These are phyloP conservation scores for Oncorhynchus nerka DNA, from an alignment of 2,113 vertebrate species.

Conservation along the genomic window DNA sequence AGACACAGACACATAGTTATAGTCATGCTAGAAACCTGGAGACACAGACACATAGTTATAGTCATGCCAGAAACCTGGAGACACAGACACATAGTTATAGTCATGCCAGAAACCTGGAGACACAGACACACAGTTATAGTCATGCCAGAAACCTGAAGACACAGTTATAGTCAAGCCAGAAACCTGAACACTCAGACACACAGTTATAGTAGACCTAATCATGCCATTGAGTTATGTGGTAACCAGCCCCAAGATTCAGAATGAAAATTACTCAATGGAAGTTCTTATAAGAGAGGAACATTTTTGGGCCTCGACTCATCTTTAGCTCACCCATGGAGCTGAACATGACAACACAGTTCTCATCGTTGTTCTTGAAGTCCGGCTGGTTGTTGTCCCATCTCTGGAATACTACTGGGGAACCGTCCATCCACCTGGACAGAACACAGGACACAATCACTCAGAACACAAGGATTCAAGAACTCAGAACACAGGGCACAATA, in stretches of 20 bases:
- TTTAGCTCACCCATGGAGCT: conserved; percentile 77
- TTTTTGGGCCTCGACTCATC: background rate
- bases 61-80: too few relatives aligned
- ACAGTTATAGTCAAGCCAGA: too few relatives aligned
- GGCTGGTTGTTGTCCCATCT: conserved; percentile 89
- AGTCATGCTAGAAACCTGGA: too few relatives aligned
- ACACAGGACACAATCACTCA: conserved; percentile 28
- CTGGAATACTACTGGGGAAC: conserved; percentile 74
- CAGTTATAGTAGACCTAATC: background rate
- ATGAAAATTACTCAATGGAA: background rate
- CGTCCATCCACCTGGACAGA: conserved; percentile 87
- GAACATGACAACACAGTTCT: conserved; percentile 85
- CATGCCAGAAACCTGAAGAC: too few relatives aligned
- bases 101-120: too few relatives aligned
- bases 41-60: too few relatives aligned
- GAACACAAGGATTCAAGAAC: too few relatives aligned
- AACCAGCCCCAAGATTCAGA: background rate
- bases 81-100: too few relatives aligned
- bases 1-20: too few relatives aligned
- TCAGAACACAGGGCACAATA: too few relatives aligned
- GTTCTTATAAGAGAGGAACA: background rate
- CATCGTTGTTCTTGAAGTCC: conserved; percentile 79
- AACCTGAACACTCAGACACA: background rate
- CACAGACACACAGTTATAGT: too few relatives aligned
- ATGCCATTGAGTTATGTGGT: background rate